Evolutionary conservation across 2,797 vertebrate species (phyloP), one percentile per base, ranked within the genome.

Genomic region (Geotrypetes seraphini): DNA sequence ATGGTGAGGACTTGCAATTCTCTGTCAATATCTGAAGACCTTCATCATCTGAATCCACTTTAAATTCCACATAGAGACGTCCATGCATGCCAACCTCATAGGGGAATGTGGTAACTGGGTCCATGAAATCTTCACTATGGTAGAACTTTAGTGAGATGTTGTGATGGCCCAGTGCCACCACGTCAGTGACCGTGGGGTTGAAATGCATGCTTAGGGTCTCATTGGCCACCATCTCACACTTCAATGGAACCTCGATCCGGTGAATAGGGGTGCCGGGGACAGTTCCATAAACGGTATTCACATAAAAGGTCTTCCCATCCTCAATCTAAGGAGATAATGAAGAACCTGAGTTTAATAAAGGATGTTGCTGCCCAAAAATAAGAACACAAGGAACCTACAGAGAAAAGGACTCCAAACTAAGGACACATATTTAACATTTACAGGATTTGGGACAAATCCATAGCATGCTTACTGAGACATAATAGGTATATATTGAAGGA

Each of bases 171-270:
- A 16, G 17, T 17, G 35, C 38, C 14, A 46, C 31, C 13, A 29
- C 13, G 18, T 33, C 26, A 2, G 26, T 46, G 8, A 39, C 36
- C 25, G 33, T 33, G 22, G 43, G 43, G 12, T 46, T 26, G 21
- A 46, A 16, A 10, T 7, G 16, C 6, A 46, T 7, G 4, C 17
- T 30, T 9, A 46, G 21, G 10, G 27, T 36, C n/a, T 51, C 37
- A n/a, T 46, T 36, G 10, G 10, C 18, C 5, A 39, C 15, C 48
- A 51, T 51, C 19, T 44, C 48, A 16, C 48, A 51, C 4, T 16
- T 40, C 14, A 51, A 28, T 8, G 36, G 36, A 10, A 45, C 28
- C 10, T 51, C 42, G 11, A 51, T 39, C 2, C 48, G 48, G 12
- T 46, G 42, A 10, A 51, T 26, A 3, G 25, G 23, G 10, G 42